Base-by-base conservation (phyloP, 2,888 invertebrate genomes). In the Caenorhabditis sulstoni region DNA sequence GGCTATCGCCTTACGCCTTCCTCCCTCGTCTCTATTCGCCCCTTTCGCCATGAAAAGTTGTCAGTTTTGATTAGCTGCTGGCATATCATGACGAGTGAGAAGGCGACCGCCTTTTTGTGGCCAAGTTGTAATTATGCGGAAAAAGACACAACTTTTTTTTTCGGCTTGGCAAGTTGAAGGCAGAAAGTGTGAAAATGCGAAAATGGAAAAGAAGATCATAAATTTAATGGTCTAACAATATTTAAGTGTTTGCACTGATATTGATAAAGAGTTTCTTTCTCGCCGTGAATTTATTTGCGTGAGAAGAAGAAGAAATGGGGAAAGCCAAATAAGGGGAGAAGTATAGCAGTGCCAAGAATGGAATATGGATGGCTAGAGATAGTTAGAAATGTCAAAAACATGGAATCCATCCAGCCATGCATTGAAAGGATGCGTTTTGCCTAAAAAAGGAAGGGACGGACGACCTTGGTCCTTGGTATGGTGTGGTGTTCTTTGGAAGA, bases 61-160 rank as follows among this genome's bases (percentile, higher is more conserved):
- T 73, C 73, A 73, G 73, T 64, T 73, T 73, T 73, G 73, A 73
- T 73, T 73, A 73, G 64, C 58, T 57, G 64, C 64, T 73, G 73
- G 57, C 73, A 73, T 64, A 73, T 73, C 73, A 73, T 73, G 64
- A 64, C 73, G 64, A 64, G 73, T 64, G 71, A 70, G 61, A 53
- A 70, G 61, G 65, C 50, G 47, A 58, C 44, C 44, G 68, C 52
- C 50, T 18, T 67, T 39, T 57, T 29, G 18, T 44, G 20, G 2
- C 18, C 12, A 44, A 12, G 47, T 35, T 16, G 18, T n/a, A 35
- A 52, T 16, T 39, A 41, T 11, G 45, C 29, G 29, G 29, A 29
- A 29, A n/a, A 29, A 29, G 3, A 29, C 29, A 29, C 29, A 29
- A n/a, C n/a, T n/a, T 29, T 29, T 29, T 29, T 7, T 29, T 29